phyloP scores from a whole-genome alignment of 1,140 invertebrate species.

The Eumaeus atala region DNA sequence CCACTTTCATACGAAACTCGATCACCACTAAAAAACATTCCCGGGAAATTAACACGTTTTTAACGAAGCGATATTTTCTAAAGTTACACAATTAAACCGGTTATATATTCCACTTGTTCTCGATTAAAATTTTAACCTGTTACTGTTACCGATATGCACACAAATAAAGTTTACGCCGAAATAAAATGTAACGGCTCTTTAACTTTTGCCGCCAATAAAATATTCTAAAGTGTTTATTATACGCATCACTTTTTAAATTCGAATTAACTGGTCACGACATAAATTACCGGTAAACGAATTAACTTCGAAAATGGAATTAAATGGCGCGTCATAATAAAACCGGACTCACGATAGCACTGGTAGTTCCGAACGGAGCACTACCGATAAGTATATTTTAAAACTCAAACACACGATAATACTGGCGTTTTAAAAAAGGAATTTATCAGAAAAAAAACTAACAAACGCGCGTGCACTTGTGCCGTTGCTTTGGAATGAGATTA shows the following conservation, averaged over 20 bases:
- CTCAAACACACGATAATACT: not conserved
- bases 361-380: no score
- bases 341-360: no score
- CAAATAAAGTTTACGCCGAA: not conserved
- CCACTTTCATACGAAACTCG: slow-evolving; percentile 42
- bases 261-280: no score
- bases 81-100: slow-evolving; percentile 35
- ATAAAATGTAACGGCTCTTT: not conserved
- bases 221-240: not conserved
- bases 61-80: slow-evolving; percentile 28
- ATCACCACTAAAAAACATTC: slow-evolving; percentile 28
- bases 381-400: not conserved
- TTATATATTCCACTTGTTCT: slow-evolving; percentile 18
- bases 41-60: slow-evolving; percentile 45
- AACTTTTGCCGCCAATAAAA: no score
- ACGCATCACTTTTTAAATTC: slow-evolving; percentile 1
- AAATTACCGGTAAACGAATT: no score
- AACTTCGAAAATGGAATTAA: no score
- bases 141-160: not conserved
- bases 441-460: slow-evolving; percentile 33
- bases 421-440: slow-evolving; percentile 20
- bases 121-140: slow-evolving; percentile 1
- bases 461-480: slow-evolving; percentile 48
- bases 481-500: slow-evolving; percentile 62
- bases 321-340: no score